Percentiles rank a stretch among this genome's conserved stretches.
Conservation (phyloP, 2,113 vertebrate species). For the Eulemur rufifrons region DNA sequence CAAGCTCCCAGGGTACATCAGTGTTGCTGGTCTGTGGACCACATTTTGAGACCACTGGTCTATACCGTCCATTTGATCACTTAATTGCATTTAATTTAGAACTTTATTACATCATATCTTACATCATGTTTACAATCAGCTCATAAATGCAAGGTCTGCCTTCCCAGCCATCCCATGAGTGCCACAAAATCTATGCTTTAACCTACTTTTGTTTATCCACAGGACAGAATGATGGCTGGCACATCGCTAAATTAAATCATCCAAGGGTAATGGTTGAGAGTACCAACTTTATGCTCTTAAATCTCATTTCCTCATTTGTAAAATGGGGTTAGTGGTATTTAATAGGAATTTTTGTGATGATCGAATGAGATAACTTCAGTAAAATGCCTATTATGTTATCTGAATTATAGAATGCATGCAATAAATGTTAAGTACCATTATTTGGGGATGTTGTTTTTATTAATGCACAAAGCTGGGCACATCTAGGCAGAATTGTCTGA, state of each 20-base stretch:
- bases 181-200: conserved; percentile 8
- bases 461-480: not conserved
- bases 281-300: not conserved
- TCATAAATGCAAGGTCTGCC: conserved; percentile 12
- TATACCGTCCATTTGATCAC: not conserved
- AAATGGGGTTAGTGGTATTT: not conserved
- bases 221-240: not conserved
- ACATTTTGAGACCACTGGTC: not conserved
- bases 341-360: not conserved
- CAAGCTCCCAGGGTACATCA: not conserved
- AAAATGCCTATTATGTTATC: not conserved
- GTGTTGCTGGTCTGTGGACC: not conserved
- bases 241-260: not conserved
- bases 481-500: not conserved
- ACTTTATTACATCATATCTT: conserved; percentile 11
- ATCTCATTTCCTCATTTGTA: conserved; percentile 6
- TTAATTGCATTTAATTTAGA: conserved; percentile 11
- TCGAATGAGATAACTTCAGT: not conserved
- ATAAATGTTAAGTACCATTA: not conserved
- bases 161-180: not conserved
- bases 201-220: conserved; percentile 31
- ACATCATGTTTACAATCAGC: conserved; percentile 23
- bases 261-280: not conserved
- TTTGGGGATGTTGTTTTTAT: not conserved
- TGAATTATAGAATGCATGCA: not conserved